Conservation (phyloP, 2,113 vertebrate species). For the Felis chaus region DNA sequence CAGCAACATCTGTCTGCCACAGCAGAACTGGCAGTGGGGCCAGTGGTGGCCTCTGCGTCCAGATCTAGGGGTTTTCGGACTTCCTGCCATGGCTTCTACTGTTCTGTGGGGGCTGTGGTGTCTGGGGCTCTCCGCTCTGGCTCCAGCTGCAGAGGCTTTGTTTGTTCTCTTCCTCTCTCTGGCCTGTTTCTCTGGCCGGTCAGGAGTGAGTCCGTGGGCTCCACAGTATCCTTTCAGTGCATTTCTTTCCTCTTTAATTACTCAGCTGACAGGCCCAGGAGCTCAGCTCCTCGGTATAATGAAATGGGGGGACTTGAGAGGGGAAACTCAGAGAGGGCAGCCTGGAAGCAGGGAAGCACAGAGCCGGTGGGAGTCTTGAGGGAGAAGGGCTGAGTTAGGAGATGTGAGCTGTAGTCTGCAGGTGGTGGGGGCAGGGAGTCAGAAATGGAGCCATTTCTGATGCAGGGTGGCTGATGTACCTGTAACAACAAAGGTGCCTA, state of each 20-base stretch:
- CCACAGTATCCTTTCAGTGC: neutral
- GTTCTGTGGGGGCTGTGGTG: neutral
- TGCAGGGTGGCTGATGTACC: no score
- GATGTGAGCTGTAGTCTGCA: neutral
- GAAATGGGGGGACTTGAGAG: neutral
- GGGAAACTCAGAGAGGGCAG: neutral
- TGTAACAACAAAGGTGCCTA: no score
- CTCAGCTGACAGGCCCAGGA: neutral
- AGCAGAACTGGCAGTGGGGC: neutral
- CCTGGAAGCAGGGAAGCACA: neutral
- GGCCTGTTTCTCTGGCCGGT: neutral
- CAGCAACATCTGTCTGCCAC: neutral
- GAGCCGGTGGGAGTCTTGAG: neutral
- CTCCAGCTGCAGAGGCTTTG: neutral
- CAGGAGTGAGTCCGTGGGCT: neutral
- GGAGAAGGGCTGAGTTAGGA: neutral
- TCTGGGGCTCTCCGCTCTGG: neutral
- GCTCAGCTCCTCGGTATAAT: neutral
- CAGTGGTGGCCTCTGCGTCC: neutral
- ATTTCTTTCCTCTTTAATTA: neutral
- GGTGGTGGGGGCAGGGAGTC: neutral
- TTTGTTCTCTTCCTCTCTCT: neutral
- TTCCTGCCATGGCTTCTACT: rapidly evolving
- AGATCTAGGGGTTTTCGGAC: neutral
- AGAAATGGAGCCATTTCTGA: neutral